Conservation (phyloP, 2,113 vertebrate genomes). For the Rhea pennata region DNA sequence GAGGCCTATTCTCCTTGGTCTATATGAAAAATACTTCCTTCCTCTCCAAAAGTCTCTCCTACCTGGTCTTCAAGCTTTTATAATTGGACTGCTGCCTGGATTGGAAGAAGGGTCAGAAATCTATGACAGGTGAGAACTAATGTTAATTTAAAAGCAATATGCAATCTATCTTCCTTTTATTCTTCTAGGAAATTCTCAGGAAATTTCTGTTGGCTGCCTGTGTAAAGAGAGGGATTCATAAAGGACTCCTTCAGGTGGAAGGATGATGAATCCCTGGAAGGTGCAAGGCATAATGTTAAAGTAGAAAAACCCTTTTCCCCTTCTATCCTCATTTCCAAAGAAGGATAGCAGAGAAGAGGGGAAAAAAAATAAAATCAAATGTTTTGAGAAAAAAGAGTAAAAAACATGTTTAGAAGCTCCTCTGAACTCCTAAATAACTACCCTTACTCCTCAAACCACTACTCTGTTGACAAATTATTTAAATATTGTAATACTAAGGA, state of each 20-base stretch:
- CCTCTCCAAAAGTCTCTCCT: slow-evolving; percentile 92
- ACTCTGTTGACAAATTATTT: not conserved
- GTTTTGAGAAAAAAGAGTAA: not conserved
- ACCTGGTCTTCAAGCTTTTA: slow-evolving; percentile 95
- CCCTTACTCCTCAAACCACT: not conserved
- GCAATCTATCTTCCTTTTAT: not conserved
- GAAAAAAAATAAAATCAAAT: not conserved
- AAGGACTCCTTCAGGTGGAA: not conserved
- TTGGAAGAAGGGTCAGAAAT: slow-evolving; percentile 96
- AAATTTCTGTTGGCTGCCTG: not conserved
- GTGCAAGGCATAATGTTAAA: not conserved
- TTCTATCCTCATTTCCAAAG: not conserved
- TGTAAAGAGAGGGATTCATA: not conserved
- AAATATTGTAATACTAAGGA: not conserved
- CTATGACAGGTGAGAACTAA: slow-evolving; percentile 87
- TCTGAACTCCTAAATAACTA: not conserved
- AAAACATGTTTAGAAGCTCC: not conserved
- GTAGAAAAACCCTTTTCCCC: not conserved
- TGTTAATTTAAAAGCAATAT: not conserved
- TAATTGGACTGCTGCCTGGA: slow-evolving; percentile 92
- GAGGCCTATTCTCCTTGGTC: slow-evolving; percentile 87
- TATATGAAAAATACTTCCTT: slow-evolving; percentile 97
- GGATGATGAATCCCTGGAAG: not conserved
- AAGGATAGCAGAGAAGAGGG: not conserved
- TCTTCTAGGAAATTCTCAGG: not conserved